Percentiles rank a stretch among this genome's conserved stretches.
These are phyloP conservation scores for Dilophus febrilis DNA, from an alignment of 2,888 invertebrate genomes.

Conservation along the genomic window DNA sequence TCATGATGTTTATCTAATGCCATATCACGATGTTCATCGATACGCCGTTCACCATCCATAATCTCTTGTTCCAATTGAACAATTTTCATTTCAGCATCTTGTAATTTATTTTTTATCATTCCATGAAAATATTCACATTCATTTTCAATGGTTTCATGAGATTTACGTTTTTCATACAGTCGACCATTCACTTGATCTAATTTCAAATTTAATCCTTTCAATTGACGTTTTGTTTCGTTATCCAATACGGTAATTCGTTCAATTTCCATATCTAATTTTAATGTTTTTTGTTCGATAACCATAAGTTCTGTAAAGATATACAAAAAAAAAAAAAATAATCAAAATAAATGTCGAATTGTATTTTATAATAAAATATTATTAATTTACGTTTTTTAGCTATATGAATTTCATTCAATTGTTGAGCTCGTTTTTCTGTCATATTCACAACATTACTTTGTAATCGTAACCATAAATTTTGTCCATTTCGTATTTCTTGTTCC, in stretches of 20 bases:
- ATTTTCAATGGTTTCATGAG: constrained; percentile 35
- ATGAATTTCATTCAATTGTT: constrained; percentile 49
- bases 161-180: constrained; percentile 35
- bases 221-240: constrained; percentile 36
- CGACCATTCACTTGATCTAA: constrained; percentile 40
- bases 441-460: constrained; percentile 55
- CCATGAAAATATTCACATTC: constrained; percentile 36
- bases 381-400: constrained; percentile 50
- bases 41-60: constrained; percentile 44
- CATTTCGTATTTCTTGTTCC: constrained; percentile 41
- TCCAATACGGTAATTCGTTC: constrained; percentile 39
- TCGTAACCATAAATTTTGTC: constrained; percentile 60
- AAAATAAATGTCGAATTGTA: neutral
- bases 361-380: neutral
- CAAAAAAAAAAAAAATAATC: constrained; percentile 5
- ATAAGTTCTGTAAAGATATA: constrained; percentile 24
- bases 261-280: constrained; percentile 48
- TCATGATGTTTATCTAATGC: constrained; percentile 49
- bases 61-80: constrained; percentile 51
- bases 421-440: constrained; percentile 48
- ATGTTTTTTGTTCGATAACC: constrained; percentile 56
- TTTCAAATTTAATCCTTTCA: constrained; percentile 42
- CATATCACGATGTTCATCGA: constrained; percentile 33
- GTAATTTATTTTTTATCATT: constrained; percentile 29
- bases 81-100: constrained; percentile 52